These are phyloP conservation scores for Trinectes maculatus DNA, from an alignment of 2,113 vertebrate species.

Conservation along the genomic window DNA sequence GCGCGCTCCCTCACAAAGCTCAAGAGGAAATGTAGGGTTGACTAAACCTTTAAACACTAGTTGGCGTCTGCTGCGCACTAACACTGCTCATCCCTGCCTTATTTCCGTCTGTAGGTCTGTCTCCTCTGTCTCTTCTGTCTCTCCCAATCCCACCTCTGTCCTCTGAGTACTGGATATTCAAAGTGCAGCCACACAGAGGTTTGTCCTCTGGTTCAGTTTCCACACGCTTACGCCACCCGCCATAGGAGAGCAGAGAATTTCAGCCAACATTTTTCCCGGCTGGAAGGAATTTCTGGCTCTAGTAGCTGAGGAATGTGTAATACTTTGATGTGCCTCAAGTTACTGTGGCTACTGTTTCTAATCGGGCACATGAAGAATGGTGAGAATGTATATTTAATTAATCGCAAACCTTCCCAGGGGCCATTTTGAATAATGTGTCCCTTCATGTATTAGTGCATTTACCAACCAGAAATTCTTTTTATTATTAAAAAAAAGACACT, in stretches of 20 bases:
- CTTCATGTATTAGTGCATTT: conserved; percentile 23
- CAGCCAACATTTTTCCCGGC: conserved; percentile 46
- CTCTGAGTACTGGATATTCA: conserved; percentile 66
- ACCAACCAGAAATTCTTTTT: conserved; percentile 10
- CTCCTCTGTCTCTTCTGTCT: too few relatives aligned
- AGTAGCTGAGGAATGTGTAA: conserved; percentile 33
- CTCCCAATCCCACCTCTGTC: conserved; percentile 58
- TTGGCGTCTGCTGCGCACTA: conserved; percentile 54
- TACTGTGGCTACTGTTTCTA: conserved; percentile 38
- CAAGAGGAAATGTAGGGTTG: conserved; percentile 62
- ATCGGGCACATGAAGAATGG: conserved; percentile 28
- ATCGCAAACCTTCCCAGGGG: too few relatives aligned
- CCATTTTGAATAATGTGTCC: conserved; percentile 17
- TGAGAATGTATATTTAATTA: conserved; percentile 5
- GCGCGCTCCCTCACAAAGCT: conserved; percentile 61
- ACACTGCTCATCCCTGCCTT: conserved; percentile 63
- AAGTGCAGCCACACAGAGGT: conserved; percentile 67
- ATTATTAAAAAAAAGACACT: neutral
- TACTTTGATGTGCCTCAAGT: conserved; percentile 36
- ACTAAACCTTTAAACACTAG: conserved; percentile 78
- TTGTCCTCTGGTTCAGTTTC: conserved; percentile 80
- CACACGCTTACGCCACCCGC: conserved; percentile 77
- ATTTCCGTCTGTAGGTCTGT: conserved; percentile 44
- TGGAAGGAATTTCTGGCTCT: conserved; percentile 66
- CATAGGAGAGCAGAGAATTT: conserved; percentile 56